Percentiles rank a stretch among this genome's conserved stretches.
These are phyloP conservation scores for Amblyteles armatorius DNA, from an alignment of 2,888 invertebrate species.

Conservation along the genomic window DNA sequence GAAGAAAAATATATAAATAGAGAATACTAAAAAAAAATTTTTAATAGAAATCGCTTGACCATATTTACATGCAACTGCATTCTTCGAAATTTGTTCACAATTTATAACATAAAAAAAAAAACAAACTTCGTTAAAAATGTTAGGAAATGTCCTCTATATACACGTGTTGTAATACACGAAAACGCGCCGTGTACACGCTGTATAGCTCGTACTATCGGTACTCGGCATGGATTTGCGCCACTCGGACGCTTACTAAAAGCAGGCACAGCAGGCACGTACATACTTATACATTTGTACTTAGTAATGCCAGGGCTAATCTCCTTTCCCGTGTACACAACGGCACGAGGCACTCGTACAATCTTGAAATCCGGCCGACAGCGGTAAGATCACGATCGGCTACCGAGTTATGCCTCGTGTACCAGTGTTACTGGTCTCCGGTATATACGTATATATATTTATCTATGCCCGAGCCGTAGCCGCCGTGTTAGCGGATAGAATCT, in stretches of 20 bases:
- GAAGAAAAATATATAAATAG: too few species aligned
- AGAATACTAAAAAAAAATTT: too few species aligned
- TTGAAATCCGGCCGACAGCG: slow-evolving; percentile 30
- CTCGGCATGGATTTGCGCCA: slow-evolving; percentile 24
- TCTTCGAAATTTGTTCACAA: too few species aligned
- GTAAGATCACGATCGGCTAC: slow-evolving; percentile 40
- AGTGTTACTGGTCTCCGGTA: background rate
- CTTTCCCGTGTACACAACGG: slow-evolving; percentile 41
- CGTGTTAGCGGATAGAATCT: background rate
- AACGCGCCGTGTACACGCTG: background rate
- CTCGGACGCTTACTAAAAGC: slow-evolving; percentile 7
- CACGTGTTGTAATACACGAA: slow-evolving; percentile 4
- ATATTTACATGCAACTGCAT: too few species aligned
- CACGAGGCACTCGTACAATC: slow-evolving; percentile 15
- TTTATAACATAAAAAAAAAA: too few species aligned
- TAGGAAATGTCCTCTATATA: too few species aligned
- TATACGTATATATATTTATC: background rate
- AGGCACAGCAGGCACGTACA: background rate
- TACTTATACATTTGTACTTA: background rate
- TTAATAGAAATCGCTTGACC: too few species aligned
- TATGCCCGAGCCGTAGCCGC: background rate
- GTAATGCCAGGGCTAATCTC: slow-evolving; percentile 37
- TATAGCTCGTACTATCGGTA: slow-evolving; percentile 9
- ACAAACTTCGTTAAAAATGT: too few species aligned
- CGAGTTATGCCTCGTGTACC: slow-evolving; percentile 25